Percentiles rank a stretch among this genome's conserved stretches.
Conservation (phyloP, 2,888 invertebrate genomes). For the Heterodera filipjevi region DNA sequence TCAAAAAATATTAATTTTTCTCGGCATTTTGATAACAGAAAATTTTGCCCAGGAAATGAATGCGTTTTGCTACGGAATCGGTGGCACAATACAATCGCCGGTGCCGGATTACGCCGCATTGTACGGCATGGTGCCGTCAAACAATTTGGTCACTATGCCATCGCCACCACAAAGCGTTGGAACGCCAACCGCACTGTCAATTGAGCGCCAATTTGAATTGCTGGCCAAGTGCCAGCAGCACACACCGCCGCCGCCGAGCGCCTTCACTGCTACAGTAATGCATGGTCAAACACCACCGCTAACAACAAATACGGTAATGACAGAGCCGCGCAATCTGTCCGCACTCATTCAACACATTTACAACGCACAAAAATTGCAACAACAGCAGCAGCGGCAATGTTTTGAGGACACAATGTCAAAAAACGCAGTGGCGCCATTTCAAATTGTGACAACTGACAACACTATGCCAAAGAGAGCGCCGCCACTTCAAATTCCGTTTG, state of each 20-base stretch:
- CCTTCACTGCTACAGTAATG: background rate
- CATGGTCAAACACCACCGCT: background rate
- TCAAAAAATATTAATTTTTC: too few relatives aligned
- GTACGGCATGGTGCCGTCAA: background rate
- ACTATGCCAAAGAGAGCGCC: too few relatives aligned
- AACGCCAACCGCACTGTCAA: background rate
- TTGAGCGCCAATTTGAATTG: conserved; percentile 5
- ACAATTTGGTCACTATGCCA: too few relatives aligned
- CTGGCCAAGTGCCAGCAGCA: background rate
- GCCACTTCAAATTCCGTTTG: too few relatives aligned
- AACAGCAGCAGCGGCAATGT: background rate
- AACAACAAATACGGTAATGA: background rate
- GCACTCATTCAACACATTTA: background rate
- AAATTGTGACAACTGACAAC: too few relatives aligned
- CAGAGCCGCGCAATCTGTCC: background rate
- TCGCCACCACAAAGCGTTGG: background rate
- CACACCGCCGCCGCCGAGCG: background rate
- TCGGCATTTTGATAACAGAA: background rate
- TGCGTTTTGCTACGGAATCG: background rate
- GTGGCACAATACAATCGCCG: background rate
- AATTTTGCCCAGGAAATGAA: background rate
- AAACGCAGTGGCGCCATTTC: too few relatives aligned
- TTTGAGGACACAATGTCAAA: too few relatives aligned
- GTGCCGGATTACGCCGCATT: background rate
- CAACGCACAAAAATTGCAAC: background rate